phyloP scores from a whole-genome alignment of 1,140 invertebrate species.

The Physella acuta region DNA sequence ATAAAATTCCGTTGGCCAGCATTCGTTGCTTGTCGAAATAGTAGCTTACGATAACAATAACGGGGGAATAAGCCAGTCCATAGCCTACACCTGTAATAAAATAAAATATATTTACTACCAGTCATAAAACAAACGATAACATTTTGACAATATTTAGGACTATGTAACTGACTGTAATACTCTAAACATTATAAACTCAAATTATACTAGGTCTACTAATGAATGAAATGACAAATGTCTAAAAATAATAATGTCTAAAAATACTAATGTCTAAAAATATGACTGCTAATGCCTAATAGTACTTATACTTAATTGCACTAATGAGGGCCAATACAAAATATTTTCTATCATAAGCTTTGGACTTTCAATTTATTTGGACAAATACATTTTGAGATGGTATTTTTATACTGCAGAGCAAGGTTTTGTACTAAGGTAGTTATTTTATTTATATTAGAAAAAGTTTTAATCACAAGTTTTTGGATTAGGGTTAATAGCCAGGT shows the following conservation, averaged over 20 bases:
- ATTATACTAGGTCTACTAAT: not conserved
- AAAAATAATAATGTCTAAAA: not conserved
- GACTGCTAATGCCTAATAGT: too few relatives aligned
- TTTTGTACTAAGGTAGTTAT: too few relatives aligned
- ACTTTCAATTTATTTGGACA: too few relatives aligned
- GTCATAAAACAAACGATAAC: not conserved
- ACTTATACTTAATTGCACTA: too few relatives aligned
- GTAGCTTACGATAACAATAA: conserved; percentile 32
- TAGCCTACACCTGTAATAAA: conserved; percentile 31
- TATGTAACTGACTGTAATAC: not conserved
- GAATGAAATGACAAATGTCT: not conserved
- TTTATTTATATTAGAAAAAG: too few relatives aligned
- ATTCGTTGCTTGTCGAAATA: conserved; percentile 38
- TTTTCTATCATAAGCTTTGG: too few relatives aligned
- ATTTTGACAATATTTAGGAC: not conserved
- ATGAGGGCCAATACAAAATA: too few relatives aligned
- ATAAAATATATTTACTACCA: not conserved
- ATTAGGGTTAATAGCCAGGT: too few relatives aligned
- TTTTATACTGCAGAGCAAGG: too few relatives aligned
- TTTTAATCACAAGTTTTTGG: too few relatives aligned
- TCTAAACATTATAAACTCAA: not conserved
- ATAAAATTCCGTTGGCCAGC: conserved; percentile 36
- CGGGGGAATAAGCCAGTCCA: conserved; percentile 33
- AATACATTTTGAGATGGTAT: too few relatives aligned
- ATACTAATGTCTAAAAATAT: not conserved